Evolutionary conservation across 2,113 vertebrate genomes (phyloP).

Genomic region (Odontophorus gujanensis): DNA sequence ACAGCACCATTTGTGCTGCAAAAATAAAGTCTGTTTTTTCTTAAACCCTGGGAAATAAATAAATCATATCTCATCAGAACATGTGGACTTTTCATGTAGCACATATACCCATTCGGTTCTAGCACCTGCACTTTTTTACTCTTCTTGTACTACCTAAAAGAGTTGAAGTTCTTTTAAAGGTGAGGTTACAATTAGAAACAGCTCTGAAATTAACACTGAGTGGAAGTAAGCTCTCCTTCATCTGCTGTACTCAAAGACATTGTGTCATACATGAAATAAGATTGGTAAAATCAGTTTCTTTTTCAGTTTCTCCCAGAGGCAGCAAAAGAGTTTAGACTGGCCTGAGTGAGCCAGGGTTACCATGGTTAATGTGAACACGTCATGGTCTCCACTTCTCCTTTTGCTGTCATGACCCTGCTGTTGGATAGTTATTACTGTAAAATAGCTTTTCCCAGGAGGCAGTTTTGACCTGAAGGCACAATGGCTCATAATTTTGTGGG

Average conservation of each 20-base stretch:
- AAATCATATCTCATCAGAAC: neutral
- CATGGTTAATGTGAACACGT: neutral
- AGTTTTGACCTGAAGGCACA: neutral
- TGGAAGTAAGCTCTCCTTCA: neutral
- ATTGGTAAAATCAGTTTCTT: neutral
- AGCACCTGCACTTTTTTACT: neutral
- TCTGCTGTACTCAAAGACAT: neutral
- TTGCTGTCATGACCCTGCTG: neutral
- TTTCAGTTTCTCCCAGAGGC: neutral
- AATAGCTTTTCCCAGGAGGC: neutral
- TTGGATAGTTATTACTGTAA: neutral
- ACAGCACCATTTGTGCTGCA: neutral
- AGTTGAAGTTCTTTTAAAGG: neutral
- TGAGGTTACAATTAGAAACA: neutral
- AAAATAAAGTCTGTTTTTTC: neutral
- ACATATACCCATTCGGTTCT: neutral
- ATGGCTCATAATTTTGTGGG: neutral
- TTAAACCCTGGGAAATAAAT: neutral
- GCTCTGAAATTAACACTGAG: neutral
- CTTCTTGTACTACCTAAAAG: neutral
- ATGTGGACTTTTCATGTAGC: neutral
- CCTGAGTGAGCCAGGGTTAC: neutral
- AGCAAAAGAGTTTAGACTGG: neutral
- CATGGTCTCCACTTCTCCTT: neutral
- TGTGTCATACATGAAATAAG: neutral